Evolutionary conservation across 2,888 invertebrate species (phyloP), one percentile per base, ranked within the genome.

Genomic region (Aproaerema taeniolella): DNA sequence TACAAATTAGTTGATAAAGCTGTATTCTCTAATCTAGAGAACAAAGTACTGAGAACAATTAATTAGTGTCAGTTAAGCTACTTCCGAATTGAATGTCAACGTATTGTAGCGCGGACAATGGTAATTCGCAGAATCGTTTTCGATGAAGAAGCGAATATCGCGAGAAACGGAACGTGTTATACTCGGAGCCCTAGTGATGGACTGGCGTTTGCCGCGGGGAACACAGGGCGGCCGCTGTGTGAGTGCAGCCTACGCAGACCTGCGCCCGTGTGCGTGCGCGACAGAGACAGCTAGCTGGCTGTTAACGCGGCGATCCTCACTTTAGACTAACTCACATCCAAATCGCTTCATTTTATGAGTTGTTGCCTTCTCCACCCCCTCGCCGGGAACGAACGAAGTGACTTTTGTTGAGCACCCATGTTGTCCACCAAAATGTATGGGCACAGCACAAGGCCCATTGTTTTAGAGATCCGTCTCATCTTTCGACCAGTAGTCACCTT

Each of bases 321-420:
- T 80, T 85, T 80, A 82, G 79, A 87, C 87, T 87, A 86, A 85
- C 86, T 82, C 81, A 72, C 83, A 83, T 82, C 85, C 83, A 83
- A 86, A 86, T 86, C 87, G 86, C 86, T 87, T 87, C 85, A 87
- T 87, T 87, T 87, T 87, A 87, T 86, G 87, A 87, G 87, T 87
- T 87, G 86, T 85, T 86, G 86, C 85, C 85, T 85, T 82, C 86
- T 83, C 86, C 86, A 85, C 86, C 86, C 85, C 85, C 82, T 79
- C 77, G 64, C 54, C 55, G 55, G 55, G 54, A 53, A 43, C 53
- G 55, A 41, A 43, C 52, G 70, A 45, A 47, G 62, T 79, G 65
- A 71, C 79, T 63, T 85, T 79, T 63, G 26, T 3, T n/a, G n/a
- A n/a, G n/a, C 26, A 26, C 20, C 7, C 20, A 7, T n/a, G n/a